A percentile compares a stretch with the other conserved stretches of the same genome.
These are phyloP conservation scores for Dicrostonyx torquatus DNA, from an alignment of 2,797 vertebrate genomes.

Conservation along the genomic window DNA sequence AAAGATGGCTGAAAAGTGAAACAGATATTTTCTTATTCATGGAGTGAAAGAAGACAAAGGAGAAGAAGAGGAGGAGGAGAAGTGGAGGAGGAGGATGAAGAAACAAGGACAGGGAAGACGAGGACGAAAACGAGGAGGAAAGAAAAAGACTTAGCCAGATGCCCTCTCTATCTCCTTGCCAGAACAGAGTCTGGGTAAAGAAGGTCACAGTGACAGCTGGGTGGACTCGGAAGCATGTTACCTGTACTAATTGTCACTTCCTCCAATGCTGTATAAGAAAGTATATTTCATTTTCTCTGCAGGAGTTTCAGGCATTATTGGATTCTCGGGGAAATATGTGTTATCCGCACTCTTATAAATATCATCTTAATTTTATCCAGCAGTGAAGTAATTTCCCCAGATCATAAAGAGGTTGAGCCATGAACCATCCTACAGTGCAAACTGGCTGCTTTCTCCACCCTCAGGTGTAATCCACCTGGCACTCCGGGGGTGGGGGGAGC, in stretches of 20 bases:
- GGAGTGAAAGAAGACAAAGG: neutral
- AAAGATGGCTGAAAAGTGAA: neutral
- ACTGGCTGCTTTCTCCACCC: neutral
- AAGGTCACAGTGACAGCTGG: neutral
- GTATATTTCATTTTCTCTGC: neutral
- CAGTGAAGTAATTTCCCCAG: neutral
- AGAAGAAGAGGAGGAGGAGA: no score
- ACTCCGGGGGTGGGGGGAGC: neutral
- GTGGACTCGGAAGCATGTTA: neutral
- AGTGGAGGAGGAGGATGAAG: no score
- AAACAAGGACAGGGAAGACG: no score
- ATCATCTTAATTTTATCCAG: slow-evolving; percentile 11
- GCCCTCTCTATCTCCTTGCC: neutral
- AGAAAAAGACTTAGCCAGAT: neutral
- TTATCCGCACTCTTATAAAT: neutral
- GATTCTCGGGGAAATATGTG: slow-evolving; percentile 5
- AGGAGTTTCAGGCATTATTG: neutral
- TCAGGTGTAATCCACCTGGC: neutral
- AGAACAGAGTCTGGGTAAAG: neutral
- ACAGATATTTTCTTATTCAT: neutral
- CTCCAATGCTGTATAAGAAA: neutral
- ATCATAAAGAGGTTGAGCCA: neutral
- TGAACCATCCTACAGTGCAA: neutral
- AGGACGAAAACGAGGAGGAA: neutral
- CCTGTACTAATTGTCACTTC: neutral